Percentiles rank a stretch among this genome's conserved stretches.
Evolutionary conservation across 2,888 invertebrate genomes (phyloP).

Genomic region (Napeogenes sylphis): DNA sequence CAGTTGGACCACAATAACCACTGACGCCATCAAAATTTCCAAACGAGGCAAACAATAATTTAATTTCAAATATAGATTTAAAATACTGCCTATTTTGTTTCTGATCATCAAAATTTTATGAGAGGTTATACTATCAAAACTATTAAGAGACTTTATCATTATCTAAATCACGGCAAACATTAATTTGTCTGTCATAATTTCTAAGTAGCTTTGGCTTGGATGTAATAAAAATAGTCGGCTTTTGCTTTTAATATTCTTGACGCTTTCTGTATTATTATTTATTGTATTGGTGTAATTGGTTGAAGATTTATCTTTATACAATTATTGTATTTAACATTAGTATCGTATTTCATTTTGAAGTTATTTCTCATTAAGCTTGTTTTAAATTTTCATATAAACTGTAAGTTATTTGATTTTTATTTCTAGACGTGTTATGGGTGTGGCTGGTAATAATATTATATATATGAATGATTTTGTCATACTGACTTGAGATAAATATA

Average conservation of each 20-base stretch:
- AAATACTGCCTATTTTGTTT: slow-evolving; percentile 35
- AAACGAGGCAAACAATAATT: slow-evolving; percentile 33
- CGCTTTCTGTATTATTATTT: slow-evolving; percentile 26
- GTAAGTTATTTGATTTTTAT: too few species aligned
- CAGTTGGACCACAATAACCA: too few species aligned
- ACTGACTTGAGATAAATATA: too few species aligned
- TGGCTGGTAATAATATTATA: too few species aligned
- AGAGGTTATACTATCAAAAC: slow-evolving; percentile 28
- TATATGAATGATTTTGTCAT: too few species aligned
- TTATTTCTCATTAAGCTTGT: background rate
- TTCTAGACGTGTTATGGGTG: too few species aligned
- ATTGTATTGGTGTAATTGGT: slow-evolving; percentile 24
- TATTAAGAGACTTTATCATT: slow-evolving; percentile 58
- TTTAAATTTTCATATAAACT: background rate
- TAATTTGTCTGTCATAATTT: slow-evolving; percentile 65
- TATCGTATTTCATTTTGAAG: slow-evolving; percentile 6
- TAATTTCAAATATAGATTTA: slow-evolving; percentile 63
- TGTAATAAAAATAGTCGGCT: slow-evolving; percentile 25
- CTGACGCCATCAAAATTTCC: too few species aligned
- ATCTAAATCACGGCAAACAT: slow-evolving; percentile 61
- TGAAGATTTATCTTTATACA: slow-evolving; percentile 19
- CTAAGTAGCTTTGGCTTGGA: slow-evolving; percentile 22
- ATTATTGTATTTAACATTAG: slow-evolving; percentile 19
- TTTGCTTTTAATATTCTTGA: slow-evolving; percentile 22
- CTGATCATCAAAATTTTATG: slow-evolving; percentile 33